phyloP scores from a whole-genome alignment of 2,113 vertebrate species.

The Procapra przewalskii region DNA sequence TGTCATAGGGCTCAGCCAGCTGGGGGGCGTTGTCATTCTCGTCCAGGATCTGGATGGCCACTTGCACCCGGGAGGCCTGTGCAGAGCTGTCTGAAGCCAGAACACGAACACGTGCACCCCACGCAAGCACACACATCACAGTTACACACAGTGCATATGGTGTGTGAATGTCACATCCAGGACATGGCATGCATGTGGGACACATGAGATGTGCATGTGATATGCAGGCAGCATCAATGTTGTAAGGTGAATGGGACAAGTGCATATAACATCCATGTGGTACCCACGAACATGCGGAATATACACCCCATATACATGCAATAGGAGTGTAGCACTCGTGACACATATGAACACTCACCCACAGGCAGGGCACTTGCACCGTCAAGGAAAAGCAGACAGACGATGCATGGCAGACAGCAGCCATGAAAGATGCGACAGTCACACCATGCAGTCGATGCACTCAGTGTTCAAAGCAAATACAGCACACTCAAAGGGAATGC shows the following conservation, averaged over 20 bases:
- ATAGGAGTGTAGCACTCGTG: background rate
- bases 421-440: background rate
- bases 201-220: background rate
- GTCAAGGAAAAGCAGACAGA: background rate
- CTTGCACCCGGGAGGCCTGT: slow-evolving; percentile 86
- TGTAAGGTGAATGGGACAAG: background rate
- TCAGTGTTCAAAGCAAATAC: background rate
- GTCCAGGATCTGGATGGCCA: slow-evolving; percentile 89
- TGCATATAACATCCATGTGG: background rate
- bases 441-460: background rate
- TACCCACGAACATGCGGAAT: background rate
- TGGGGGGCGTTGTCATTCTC: slow-evolving; percentile 92
- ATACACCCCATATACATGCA: background rate
- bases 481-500: background rate
- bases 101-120: slow-evolving; percentile 49
- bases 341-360: background rate
- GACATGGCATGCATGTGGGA: background rate
- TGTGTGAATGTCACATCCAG: background rate
- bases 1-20: slow-evolving; percentile 87
- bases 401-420: background rate
- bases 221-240: background rate
- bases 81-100: slow-evolving; percentile 88
- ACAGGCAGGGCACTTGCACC: background rate
- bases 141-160: background rate
- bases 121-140: background rate